These are phyloP conservation scores for Xiphorhynchus elegans DNA, from an alignment of 2,113 vertebrate species.

Conservation along the genomic window DNA sequence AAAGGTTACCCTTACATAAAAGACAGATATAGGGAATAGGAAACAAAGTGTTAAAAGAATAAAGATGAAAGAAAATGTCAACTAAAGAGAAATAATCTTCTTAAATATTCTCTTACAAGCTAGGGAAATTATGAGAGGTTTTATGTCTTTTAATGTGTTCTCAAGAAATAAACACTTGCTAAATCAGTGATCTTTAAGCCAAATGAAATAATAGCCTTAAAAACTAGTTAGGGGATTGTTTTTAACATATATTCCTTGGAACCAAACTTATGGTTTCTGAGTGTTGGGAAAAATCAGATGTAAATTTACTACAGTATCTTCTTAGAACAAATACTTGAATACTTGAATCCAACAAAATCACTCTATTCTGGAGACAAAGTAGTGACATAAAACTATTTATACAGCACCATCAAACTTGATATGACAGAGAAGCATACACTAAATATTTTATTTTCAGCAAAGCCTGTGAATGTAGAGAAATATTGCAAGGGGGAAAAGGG, in stretches of 20 bases:
- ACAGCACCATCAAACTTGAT: background rate
- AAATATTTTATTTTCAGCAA: background rate
- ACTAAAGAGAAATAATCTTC: background rate
- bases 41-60: background rate
- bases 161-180: background rate
- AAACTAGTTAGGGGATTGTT: background rate
- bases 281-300: background rate
- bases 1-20: background rate
- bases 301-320: background rate
- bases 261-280: background rate
- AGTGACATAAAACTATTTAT: background rate
- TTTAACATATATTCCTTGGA: background rate
- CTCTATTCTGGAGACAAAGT: background rate
- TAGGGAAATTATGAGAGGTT: background rate
- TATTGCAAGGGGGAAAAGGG: background rate
- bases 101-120: background rate
- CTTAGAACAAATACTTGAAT: background rate
- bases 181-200: background rate
- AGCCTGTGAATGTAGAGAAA: background rate
- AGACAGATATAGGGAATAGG: background rate
- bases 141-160: background rate
- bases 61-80: background rate
- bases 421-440: background rate
- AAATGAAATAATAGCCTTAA: background rate
- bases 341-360: background rate